phyloP scores from a whole-genome alignment of 2,888 invertebrate genomes.

The Chrysolina oricalcia region DNA sequence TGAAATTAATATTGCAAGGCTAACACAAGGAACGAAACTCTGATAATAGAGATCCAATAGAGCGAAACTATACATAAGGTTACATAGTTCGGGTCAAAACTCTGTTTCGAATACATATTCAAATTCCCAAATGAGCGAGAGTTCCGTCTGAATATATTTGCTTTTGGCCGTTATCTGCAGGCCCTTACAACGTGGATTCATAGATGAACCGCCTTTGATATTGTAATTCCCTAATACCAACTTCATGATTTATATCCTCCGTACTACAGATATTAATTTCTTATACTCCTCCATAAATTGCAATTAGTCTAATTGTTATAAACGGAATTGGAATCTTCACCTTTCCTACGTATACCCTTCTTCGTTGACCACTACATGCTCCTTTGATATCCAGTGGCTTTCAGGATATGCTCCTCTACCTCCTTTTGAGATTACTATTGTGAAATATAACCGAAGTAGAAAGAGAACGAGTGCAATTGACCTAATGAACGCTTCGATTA shows the following conservation, averaged over 20 bases:
- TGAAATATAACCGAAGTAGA: too few species aligned
- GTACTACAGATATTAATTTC: conserved; percentile 61
- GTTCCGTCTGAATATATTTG: conserved; percentile 64
- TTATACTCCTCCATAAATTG: conserved; percentile 57
- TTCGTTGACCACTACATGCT: conserved; percentile 6
- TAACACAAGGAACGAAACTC: conserved; percentile 17
- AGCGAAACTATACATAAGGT: conserved; percentile 62
- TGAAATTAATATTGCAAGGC: conserved; percentile 14
- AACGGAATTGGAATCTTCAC: conserved; percentile 42
- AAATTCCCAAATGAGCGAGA: conserved; percentile 70
- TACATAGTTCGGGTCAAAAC: conserved; percentile 64
- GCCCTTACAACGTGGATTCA: conserved; percentile 68
- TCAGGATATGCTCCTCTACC: neutral
- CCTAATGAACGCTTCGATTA: too few species aligned
- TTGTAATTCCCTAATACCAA: conserved; percentile 70
- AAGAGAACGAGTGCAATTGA: too few species aligned
- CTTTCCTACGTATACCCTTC: conserved; percentile 8
- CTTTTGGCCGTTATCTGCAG: conserved; percentile 67
- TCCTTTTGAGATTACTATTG: too few species aligned
- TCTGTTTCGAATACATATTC: conserved; percentile 68
- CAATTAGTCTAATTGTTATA: conserved; percentile 59
- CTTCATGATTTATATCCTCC: conserved; percentile 70
- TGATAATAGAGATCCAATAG: conserved; percentile 66
- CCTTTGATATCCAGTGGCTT: neutral
- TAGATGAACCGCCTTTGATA: conserved; percentile 71